Evolutionary conservation across 2,888 invertebrate genomes (phyloP).

Genomic region (Craniophora ligustri): DNA sequence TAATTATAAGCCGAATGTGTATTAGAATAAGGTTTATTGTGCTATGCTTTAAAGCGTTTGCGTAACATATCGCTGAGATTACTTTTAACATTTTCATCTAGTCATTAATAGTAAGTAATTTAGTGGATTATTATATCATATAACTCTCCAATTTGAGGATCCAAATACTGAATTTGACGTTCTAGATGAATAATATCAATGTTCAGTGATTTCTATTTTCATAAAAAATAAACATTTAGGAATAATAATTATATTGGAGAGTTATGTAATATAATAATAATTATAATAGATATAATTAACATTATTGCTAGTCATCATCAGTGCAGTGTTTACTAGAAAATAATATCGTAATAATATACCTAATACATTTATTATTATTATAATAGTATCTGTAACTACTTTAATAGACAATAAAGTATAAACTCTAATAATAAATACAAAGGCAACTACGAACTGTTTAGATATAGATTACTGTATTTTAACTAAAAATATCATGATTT

Average conservation of each 20-base stretch:
- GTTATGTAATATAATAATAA: conserved; percentile 11
- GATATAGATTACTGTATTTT: too few species aligned
- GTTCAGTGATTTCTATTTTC: too few species aligned
- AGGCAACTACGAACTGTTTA: conserved; percentile 5
- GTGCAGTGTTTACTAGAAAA: conserved; percentile 16
- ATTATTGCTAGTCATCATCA: conserved; percentile 59
- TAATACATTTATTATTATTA: too few species aligned
- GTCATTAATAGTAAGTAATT: conserved; percentile 50
- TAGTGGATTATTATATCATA: conserved; percentile 9
- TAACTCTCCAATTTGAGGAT: conserved; percentile 14
- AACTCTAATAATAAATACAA: conserved; percentile 10
- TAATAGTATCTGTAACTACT: conserved; percentile 23
- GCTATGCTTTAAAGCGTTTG: conserved; percentile 67
- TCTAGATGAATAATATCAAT: too few species aligned
- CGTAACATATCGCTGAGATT: conserved; percentile 73
- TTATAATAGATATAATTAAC: conserved; percentile 32
- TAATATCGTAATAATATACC: too few species aligned
- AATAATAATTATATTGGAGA: too few species aligned
- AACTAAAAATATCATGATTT: too few species aligned
- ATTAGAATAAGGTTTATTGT: conserved; percentile 57
- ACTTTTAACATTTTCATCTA: conserved; percentile 54
- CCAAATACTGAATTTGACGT: background rate
- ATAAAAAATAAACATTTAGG: too few species aligned
- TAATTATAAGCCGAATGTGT: conserved; percentile 51
- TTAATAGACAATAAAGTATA: conserved; percentile 48